A percentile compares a stretch with the other conserved stretches of the same genome.
These are phyloP conservation scores for Dyspetes luteomarginatus DNA, from an alignment of 2,888 invertebrate species.

Conservation along the genomic window DNA sequence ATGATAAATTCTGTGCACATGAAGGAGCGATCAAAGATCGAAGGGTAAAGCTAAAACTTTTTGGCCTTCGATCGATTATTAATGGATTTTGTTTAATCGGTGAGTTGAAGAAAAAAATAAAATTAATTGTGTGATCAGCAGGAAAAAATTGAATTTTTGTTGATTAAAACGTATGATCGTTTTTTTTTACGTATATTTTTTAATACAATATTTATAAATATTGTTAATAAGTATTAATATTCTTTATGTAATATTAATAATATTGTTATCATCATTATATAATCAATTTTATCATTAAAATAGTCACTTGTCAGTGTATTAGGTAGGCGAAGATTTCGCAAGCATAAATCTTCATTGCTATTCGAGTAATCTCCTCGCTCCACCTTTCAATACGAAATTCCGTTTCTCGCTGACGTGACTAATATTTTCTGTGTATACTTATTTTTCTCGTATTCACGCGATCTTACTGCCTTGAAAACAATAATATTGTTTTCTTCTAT, in stretches of 20 bases:
- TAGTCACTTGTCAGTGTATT: not conserved
- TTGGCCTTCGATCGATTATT: not conserved
- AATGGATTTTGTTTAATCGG: not conserved
- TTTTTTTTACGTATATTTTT: no score
- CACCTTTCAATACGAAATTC: not conserved
- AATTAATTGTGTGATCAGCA: not conserved
- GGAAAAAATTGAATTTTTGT: no score
- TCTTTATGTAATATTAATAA: no score
- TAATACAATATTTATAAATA: no score
- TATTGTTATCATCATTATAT: no score
- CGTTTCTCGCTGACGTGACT: not conserved
- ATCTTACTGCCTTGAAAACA: not conserved
- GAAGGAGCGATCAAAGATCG: not conserved
- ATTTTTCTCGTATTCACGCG: not conserved
- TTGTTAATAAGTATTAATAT: no score
- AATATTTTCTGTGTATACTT: not conserved
- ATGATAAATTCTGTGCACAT: not conserved
- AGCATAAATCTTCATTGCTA: slow-evolving; percentile 42
- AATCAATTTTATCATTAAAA: no score
- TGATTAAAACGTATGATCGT: no score
- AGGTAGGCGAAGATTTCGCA: slow-evolving; percentile 33
- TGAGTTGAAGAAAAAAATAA: slow-evolving; percentile 9
- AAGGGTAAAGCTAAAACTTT: not conserved
- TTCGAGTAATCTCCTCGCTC: slow-evolving; percentile 35
- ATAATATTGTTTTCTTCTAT: not conserved